Evolutionary conservation across 2,888 invertebrate species (phyloP), one percentile per base, ranked within the genome.

Genomic region (Pimpla rufipes): DNA sequence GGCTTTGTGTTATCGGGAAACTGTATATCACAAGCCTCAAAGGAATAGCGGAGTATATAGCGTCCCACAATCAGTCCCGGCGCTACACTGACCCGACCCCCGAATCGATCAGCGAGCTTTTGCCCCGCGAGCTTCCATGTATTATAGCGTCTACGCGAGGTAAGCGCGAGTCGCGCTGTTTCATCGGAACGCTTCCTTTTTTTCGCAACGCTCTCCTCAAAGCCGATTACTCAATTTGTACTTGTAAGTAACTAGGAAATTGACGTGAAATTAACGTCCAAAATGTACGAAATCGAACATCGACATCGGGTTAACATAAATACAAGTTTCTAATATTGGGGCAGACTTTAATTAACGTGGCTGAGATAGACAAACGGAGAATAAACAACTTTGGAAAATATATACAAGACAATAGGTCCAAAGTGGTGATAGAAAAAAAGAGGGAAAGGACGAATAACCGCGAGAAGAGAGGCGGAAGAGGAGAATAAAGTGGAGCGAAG

Each of bases 1-100:
- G 83, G 79, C 81, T 87, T 79, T 73, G 71, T 73, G 76, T 67
- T 79, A 76, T 79, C 76, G 57, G 55, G 67, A 10, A 18, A 37
- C 29, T 59, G 50, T 70, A 70, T 70, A 75, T 75, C 70, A n/a
- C 77, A 67, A 35, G 29, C 52, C 75, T 79, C 81, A 83, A 83
- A 83, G 83, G 79, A 62, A 83, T 59, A 66, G 59, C 52, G 37
- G 70, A 37, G 73, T 66, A 42, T 66, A 18, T 57, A 62, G 45
- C 35, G 18, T 81, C 66, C 42, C 18, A 75, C 74, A 84, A 79
- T 84, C 75, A 76, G 66, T 76, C 7, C 67, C 62, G 42, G 71
- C 71, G 23, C 50, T n/a, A n/a, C 42, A 42, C 21, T 37, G 29
- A 37, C 78, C 42, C 71, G 67, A 52, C 73, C 50, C 45, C 52